Evolutionary conservation across 2,797 vertebrate species (phyloP), one percentile per base, ranked within the genome.

Genomic region (Kryptopterus vitreolus): DNA sequence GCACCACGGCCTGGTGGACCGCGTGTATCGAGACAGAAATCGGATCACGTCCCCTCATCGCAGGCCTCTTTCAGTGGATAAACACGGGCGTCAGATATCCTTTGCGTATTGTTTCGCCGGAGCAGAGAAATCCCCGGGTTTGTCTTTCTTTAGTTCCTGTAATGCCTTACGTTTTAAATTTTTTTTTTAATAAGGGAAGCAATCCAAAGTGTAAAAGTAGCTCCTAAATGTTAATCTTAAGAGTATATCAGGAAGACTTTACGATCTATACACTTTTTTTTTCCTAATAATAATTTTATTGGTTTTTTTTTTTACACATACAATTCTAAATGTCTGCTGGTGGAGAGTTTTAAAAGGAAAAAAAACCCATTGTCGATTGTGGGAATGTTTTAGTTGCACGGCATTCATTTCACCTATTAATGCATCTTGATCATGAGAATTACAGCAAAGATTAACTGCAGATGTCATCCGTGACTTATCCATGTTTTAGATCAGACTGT

Each of bases 31-130:
- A 0, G 98, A 99, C 72, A 89, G 97, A 0, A 96, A 96, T 90
- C 96, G 98, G 65, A 95, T 98, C n/a, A 95, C 95, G 71, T 99
- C 98, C 22, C 98, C 98, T 0, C 98, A 99, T 85, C 96, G 97
- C 63, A 93, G 98, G 61, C 97, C 96, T 0, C 93, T 98, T 71
- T 96, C 98, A 0, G 96, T 99, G 81, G 98, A 99, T 88, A 99
- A 99, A 80, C 98, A 99, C 0, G 96, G 97, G 75, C 92, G 98
- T 65, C 98, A 99, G 90, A 99, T 99, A 99, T 99, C 98, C 97
- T 99, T 96, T 91, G 59, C 38, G 76, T 63, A 31, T 12, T 43
- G 69, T 55, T 8, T 33, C 26, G n/a, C 12, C 26, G 24, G n/a
- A 26, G 38, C n/a, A 3, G 43, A 1, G 24, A 69, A 69, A 24